Evolutionary conservation across 2,888 invertebrate species (phyloP).

Genomic region (Drosophila anomalipes): DNA sequence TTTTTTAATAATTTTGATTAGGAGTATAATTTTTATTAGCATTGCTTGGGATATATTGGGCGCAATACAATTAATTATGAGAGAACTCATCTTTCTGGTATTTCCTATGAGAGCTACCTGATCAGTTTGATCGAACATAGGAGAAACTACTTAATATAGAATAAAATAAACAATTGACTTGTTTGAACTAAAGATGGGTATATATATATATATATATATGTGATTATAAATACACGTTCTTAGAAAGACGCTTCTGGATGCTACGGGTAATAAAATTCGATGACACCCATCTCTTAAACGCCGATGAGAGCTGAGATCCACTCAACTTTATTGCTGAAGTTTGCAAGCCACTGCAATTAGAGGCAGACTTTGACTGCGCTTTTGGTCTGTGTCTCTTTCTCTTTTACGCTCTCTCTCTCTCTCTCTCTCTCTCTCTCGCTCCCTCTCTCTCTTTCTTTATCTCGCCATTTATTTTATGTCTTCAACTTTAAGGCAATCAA

Average conservation of each 20-base stretch:
- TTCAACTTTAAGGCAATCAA: constrained; percentile 60
- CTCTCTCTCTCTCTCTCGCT: background rate
- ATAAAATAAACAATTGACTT: background rate
- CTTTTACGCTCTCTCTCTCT: background rate
- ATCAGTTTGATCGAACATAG: background rate
- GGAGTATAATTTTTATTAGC: no score
- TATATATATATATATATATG: background rate
- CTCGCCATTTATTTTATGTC: background rate
- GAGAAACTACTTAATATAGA: background rate
- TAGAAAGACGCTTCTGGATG: background rate
- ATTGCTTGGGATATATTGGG: no score
- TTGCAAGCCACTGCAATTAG: constrained; percentile 41
- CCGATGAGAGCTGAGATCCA: constrained; percentile 31
- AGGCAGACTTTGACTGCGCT: constrained; percentile 26
- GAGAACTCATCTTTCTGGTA: background rate
- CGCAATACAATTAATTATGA: no score
- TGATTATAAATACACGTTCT: background rate
- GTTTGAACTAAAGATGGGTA: background rate
- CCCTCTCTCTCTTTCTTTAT: background rate
- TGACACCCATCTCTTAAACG: constrained; percentile 13
- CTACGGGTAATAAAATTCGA: constrained; percentile 19
- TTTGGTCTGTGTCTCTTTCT: background rate
- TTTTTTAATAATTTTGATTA: no score
- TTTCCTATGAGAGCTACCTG: background rate
- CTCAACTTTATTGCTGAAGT: constrained; percentile 59